Conservation (phyloP, 2,888 invertebrate species). For the Coenonympha glycerion region DNA sequence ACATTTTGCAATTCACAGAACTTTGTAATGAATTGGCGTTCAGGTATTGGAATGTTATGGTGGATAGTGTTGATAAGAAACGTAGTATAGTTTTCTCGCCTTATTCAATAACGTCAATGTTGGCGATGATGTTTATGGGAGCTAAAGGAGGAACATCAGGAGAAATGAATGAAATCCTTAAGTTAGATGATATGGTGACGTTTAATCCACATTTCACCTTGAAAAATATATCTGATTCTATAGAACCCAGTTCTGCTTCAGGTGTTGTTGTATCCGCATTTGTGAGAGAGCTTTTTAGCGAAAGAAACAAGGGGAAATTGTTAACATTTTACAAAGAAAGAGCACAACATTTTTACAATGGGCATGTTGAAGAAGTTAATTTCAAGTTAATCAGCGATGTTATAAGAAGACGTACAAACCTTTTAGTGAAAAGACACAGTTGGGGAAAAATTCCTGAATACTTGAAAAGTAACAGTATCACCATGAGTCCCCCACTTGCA, state of each 20-base stretch:
- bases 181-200: slow-evolving; percentile 90
- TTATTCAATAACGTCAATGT: slow-evolving; percentile 87
- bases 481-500: slow-evolving; percentile 84
- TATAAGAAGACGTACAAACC: slow-evolving; percentile 86
- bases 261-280: slow-evolving; percentile 88
- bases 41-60: slow-evolving; percentile 85
- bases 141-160: slow-evolving; percentile 91
- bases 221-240: slow-evolving; percentile 89
- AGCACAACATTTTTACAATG: slow-evolving; percentile 90
- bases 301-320: slow-evolving; percentile 85
- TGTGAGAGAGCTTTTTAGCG: slow-evolving; percentile 88
- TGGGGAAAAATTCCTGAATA: slow-evolving; percentile 86
- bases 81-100: slow-evolving; percentile 88
- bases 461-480: slow-evolving; percentile 82
- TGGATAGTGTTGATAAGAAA: slow-evolving; percentile 81
- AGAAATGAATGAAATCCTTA: slow-evolving; percentile 91
- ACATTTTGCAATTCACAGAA: slow-evolving; percentile 84
- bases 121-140: slow-evolving; percentile 94
- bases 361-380: slow-evolving; percentile 89
- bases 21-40: slow-evolving; percentile 91
- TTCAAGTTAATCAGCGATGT: slow-evolving; percentile 89
- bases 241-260: slow-evolving; percentile 79
- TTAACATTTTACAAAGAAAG: slow-evolving; percentile 91
- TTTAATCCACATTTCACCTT: slow-evolving; percentile 92
- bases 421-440: slow-evolving; percentile 85